These are phyloP conservation scores for Tretioscincus oriximinensis DNA, from an alignment of 2,113 vertebrate genomes.

Conservation along the genomic window DNA sequence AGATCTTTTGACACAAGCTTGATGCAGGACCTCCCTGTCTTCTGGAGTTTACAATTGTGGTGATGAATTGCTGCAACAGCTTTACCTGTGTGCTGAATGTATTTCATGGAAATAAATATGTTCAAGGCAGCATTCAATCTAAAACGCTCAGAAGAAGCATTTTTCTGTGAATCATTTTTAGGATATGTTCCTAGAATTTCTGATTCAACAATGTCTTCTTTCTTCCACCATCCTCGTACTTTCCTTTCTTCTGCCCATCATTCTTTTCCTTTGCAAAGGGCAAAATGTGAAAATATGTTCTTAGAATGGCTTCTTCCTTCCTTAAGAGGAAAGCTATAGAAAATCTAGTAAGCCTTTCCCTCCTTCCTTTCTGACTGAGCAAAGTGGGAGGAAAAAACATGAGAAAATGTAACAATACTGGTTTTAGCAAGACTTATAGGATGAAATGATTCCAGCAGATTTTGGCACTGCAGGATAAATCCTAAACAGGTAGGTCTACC, in stretches of 20 bases:
- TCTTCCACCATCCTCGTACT: no score
- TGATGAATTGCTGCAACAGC: not conserved
- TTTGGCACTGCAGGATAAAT: conserved; percentile 13
- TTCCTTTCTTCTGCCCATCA: no score
- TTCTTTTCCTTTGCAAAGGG: no score
- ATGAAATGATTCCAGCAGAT: conserved; percentile 3
- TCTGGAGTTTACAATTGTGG: conserved; percentile 2
- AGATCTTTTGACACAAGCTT: not conserved
- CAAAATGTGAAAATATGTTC: no score
- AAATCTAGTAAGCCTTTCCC: no score
- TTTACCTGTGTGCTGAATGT: not conserved
- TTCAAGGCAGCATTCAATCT: not conserved
- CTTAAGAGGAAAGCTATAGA: no score
- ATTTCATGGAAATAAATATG: conserved; percentile 7
- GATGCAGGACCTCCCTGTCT: not conserved
- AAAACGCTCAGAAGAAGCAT: conserved; percentile 11
- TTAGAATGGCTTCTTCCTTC: no score
- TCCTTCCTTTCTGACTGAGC: not conserved
- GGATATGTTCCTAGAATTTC: conserved; percentile 20
- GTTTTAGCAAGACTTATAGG: conserved; percentile 14
- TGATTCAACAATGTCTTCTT: not conserved
- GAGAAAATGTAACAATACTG: conserved; percentile 9
- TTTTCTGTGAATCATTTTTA: conserved; percentile 23
- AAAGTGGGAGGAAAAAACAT: not conserved
- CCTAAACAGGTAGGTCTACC: no score